Conservation (phyloP, 2,888 invertebrate genomes). For the Parthenolecanium corni region DNA sequence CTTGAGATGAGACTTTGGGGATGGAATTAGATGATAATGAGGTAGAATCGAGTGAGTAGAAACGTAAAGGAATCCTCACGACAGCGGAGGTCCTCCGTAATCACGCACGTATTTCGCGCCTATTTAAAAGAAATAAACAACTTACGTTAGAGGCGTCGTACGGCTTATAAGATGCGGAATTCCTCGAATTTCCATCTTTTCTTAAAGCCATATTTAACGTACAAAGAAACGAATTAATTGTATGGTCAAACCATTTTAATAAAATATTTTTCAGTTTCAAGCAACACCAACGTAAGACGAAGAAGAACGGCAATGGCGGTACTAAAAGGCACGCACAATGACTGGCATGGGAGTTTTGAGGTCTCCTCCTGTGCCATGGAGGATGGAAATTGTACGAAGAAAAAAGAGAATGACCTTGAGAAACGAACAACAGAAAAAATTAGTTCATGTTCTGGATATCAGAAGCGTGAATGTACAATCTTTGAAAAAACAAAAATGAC, state of each 20-base stretch:
- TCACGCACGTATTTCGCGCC: constrained; percentile 23
- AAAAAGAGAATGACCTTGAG: no score
- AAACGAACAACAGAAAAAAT: no score
- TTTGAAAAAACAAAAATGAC: no score
- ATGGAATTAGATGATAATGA: background rate
- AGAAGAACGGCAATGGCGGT: constrained; percentile 27
- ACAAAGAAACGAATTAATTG: background rate
- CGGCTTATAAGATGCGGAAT: constrained; percentile 19
- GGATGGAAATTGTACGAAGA: no score
- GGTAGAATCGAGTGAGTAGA: background rate
- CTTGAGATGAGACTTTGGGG: no score
- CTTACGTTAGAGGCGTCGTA: constrained; percentile 25
- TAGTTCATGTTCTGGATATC: no score
- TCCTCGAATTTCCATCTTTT: constrained; percentile 18
- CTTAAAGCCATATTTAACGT: constrained; percentile 11
- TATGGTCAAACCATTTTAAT: constrained; percentile 20
- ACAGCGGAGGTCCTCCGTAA: no score
- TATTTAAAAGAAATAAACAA: constrained; percentile 15
- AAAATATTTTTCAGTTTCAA: constrained; percentile 3
- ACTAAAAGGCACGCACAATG: constrained; percentile 9
- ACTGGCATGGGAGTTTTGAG: background rate
- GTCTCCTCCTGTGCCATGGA: no score
- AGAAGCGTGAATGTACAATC: no score
- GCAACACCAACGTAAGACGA: constrained; percentile 23
- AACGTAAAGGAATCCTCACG: no score